Evolutionary conservation across 2,113 vertebrate species (phyloP), one percentile per base, ranked within the genome.

Genomic region (Noctilio leporinus): DNA sequence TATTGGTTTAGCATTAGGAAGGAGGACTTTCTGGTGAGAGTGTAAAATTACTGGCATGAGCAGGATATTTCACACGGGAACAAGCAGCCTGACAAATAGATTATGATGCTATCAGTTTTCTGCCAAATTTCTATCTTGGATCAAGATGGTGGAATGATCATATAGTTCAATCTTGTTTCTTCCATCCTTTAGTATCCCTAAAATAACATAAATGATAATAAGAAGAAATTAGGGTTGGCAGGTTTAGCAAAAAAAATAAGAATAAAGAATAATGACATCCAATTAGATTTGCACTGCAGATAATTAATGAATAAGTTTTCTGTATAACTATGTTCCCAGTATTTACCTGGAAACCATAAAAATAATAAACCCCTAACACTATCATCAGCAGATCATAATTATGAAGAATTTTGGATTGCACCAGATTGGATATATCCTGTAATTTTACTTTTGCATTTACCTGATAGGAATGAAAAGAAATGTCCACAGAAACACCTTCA

Each of bases 211-310:
- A 53, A 57, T 88, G n/a, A 77, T 33, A 78, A 89, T 49, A 47
- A 65, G 76, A 85, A 90, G 40, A 15, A 93, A 76, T 55, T 94
- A 51, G 19, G 7, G 9, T 80, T 86, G 53, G 20, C 26, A 76
- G 45, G 49, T 64, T 78, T 87, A 82, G 45, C 72, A 85, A 82
- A 62, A 82, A 62, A 26, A 76, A 75, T 43, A 84, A 53, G 15
- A 43, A 49, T 4, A 19, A 62, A 78, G 72, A 82, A 80, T n/a
- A 49, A 78, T 28, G 12, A 35, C 2, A 83, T 3, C 40, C 26
- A 94, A 20, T 78, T 93, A 82, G 83, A 95, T 75, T 47, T 69
- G 26, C 59, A 82, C 82, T 82, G 92, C 53, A 73, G 30, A n/a
- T 83, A 64, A 95, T 76, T 73, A 85, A 72, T 38, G 10, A 90